Conservation (phyloP, 2,888 invertebrate genomes). For the Euplexia lucipara region DNA sequence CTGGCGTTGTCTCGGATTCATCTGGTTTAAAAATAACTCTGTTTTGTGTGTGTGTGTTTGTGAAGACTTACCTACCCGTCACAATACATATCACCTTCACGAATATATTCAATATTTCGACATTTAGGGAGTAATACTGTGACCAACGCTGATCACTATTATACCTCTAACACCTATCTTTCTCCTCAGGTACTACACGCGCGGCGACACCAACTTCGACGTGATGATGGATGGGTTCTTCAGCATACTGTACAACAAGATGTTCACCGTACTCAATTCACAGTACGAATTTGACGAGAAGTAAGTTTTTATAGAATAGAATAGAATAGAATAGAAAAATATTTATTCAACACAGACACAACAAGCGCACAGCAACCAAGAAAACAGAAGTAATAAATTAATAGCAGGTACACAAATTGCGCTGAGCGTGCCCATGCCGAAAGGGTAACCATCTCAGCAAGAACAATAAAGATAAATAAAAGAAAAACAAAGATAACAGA, state of each 20-base stretch:
- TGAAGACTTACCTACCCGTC: neutral
- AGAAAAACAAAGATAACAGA: too few relatives aligned
- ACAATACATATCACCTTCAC: neutral
- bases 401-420: too few relatives aligned
- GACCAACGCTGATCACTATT: too few relatives aligned
- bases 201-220: slow-evolving; percentile 96
- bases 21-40: neutral
- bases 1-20: neutral
- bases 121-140: neutral
- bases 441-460: too few relatives aligned
- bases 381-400: too few relatives aligned
- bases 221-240: slow-evolving; percentile 98
- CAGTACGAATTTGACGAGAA: slow-evolving; percentile 97
- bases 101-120: neutral
- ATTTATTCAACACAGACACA: too few relatives aligned
- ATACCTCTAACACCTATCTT: neutral
- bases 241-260: slow-evolving; percentile 97
- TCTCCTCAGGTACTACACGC: slow-evolving; percentile 93
- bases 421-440: too few relatives aligned
- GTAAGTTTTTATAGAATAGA: slow-evolving; percentile 86
- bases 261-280: slow-evolving; percentile 98
- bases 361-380: too few relatives aligned
- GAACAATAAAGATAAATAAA: too few relatives aligned
- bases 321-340: too few relatives aligned
- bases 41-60: too few relatives aligned